Evolutionary conservation across 2,888 invertebrate species (phyloP).

Genomic region (Nymphalis c-album): DNA sequence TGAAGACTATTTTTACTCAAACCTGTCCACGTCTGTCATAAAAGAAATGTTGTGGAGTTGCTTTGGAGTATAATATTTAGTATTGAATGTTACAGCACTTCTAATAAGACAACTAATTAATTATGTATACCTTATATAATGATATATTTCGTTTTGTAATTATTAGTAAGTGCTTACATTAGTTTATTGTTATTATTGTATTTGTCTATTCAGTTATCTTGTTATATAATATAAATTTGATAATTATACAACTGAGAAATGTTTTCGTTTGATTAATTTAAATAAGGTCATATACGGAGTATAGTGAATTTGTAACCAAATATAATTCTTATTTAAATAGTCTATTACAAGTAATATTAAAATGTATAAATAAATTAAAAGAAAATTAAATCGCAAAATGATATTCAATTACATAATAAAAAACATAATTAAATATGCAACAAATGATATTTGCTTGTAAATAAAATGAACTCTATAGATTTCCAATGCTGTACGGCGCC

Average conservation of each 20-base stretch:
- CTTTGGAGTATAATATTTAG: slow-evolving; percentile 13
- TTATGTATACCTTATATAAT: neutral
- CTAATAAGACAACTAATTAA: too few species aligned
- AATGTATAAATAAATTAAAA: too few species aligned
- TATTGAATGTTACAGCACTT: neutral
- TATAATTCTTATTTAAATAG: neutral
- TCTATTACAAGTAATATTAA: too few species aligned
- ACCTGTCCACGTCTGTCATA: slow-evolving; percentile 75
- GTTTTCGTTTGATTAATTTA: too few species aligned
- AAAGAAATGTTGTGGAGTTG: slow-evolving; percentile 30
- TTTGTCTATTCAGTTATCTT: too few species aligned
- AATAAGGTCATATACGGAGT: too few species aligned
- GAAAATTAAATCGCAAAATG: too few species aligned
- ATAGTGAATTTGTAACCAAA: neutral
- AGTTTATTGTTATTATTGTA: too few species aligned
- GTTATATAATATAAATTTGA: too few species aligned
- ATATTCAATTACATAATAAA: too few species aligned
- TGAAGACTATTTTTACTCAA: slow-evolving; percentile 76
- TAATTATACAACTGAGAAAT: too few species aligned
- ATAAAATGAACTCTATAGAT: slow-evolving; percentile 50
- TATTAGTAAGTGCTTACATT: too few species aligned
- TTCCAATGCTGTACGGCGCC: slow-evolving; percentile 50
- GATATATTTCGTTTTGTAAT: neutral
- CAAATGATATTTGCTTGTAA: slow-evolving; percentile 14
- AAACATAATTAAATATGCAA: neutral